These are phyloP conservation scores for Cancer borealis DNA, from an alignment of 2,888 invertebrate species.

Conservation along the genomic window DNA sequence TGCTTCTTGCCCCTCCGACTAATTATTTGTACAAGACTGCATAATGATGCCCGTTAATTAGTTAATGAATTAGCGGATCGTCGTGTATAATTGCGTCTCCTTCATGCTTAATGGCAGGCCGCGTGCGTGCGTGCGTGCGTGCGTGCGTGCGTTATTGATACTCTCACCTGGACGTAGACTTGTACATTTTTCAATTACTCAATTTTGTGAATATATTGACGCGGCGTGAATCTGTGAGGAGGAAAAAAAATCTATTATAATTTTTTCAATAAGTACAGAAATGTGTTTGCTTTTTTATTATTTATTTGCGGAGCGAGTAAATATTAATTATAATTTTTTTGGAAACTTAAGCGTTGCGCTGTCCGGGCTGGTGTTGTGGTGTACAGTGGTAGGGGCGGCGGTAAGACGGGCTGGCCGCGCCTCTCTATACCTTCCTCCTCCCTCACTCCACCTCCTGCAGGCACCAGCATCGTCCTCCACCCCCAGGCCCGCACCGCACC, in stretches of 20 bases:
- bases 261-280: background rate
- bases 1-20: conserved; percentile 40
- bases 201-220: background rate
- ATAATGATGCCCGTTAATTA: conserved; percentile 34
- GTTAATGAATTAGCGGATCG: conserved; percentile 31
- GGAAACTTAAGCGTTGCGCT: background rate
- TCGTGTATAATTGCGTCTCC: background rate
- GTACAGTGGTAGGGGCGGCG: background rate
- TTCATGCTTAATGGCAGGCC: conserved; percentile 7
- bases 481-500: background rate
- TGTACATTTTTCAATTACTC: background rate
- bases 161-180: background rate
- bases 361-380: background rate
- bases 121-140: background rate
- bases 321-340: background rate
- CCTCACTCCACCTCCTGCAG: background rate
- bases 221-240: background rate
- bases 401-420: background rate
- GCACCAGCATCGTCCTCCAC: background rate
- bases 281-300: background rate
- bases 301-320: background rate
- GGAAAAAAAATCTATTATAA: background rate
- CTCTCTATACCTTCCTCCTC: background rate
- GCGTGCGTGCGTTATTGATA: background rate
- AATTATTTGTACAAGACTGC: conserved; percentile 37